Percentiles rank a stretch among this genome's conserved stretches.
These are phyloP conservation scores for Thamnophis sirtalis DNA, from an alignment of 2,113 vertebrate genomes.

Conservation along the genomic window DNA sequence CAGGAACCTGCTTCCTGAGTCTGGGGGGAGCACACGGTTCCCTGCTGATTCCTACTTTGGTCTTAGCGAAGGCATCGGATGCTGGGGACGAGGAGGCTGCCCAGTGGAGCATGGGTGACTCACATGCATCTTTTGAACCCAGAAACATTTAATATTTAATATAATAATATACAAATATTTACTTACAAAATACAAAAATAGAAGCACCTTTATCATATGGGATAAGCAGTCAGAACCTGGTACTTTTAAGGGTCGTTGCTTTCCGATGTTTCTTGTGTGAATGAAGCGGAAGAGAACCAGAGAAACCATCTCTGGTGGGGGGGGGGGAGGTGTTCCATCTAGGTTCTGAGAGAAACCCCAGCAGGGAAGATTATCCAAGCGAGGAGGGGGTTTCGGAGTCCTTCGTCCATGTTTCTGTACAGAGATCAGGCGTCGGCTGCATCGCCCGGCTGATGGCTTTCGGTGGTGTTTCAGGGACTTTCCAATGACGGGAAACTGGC, in stretches of 20 bases:
- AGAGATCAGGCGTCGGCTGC: not conserved
- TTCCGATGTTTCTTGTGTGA: conserved; percentile 6
- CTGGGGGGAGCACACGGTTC: not conserved
- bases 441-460: not conserved
- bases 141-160: conserved; percentile 73
- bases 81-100: not conserved
- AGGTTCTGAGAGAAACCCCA: not conserved
- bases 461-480: not conserved
- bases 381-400: rapidly evolving
- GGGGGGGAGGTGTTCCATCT: not conserved
- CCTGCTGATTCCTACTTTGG: not conserved
- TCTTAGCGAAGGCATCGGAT: not conserved
- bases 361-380: not conserved
- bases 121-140: conserved; percentile 81
- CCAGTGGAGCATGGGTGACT: conserved; percentile 39
- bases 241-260: conserved; percentile 12
- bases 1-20: not conserved
- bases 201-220: conserved; percentile 84
- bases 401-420: not conserved
- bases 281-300: rapidly evolving
- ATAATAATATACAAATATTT: conserved; percentile 87
- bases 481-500: not conserved
- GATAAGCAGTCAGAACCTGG: conserved; percentile 74
- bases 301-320: not conserved
- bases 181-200: conserved; percentile 94